These are phyloP conservation scores for Orchesella cincta DNA, from an alignment of 1,140 invertebrate genomes.

Conservation along the genomic window DNA sequence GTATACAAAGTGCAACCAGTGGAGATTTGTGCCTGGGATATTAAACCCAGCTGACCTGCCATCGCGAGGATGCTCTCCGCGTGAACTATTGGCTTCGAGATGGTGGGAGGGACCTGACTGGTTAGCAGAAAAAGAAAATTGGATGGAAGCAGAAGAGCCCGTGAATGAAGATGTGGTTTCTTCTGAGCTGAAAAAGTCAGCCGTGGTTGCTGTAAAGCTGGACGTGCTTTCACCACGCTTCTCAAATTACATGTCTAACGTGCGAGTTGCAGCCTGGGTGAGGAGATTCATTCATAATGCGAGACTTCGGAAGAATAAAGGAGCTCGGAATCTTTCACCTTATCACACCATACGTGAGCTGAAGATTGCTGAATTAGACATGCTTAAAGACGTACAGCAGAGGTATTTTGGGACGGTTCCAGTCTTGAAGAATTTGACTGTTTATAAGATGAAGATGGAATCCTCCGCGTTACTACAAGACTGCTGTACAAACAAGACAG, in stretches of 20 bases:
- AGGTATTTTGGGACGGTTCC: neutral
- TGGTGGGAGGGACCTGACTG: constrained; percentile 1
- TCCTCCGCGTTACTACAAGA: neutral
- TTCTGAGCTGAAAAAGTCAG: neutral
- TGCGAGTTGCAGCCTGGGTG: neutral
- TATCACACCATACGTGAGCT: neutral
- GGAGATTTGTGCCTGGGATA: neutral
- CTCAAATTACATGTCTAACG: neutral
- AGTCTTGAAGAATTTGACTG: neutral
- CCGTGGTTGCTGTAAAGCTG: neutral
- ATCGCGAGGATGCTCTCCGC: neutral
- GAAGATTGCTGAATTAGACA: neutral
- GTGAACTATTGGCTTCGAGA: neutral
- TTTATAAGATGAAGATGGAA: neutral
- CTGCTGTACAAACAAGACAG: neutral
- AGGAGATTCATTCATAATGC: neutral
- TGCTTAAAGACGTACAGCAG: neutral
- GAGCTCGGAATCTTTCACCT: neutral
- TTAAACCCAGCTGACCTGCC: neutral
- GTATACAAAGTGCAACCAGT: neutral
- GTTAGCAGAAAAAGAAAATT: neutral
- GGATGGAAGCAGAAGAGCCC: neutral
- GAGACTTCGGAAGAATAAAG: neutral
- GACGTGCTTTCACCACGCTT: neutral
- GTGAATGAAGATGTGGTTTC: neutral